Conservation (phyloP, 1,140 invertebrate species). For the Drosophila saltans region DNA sequence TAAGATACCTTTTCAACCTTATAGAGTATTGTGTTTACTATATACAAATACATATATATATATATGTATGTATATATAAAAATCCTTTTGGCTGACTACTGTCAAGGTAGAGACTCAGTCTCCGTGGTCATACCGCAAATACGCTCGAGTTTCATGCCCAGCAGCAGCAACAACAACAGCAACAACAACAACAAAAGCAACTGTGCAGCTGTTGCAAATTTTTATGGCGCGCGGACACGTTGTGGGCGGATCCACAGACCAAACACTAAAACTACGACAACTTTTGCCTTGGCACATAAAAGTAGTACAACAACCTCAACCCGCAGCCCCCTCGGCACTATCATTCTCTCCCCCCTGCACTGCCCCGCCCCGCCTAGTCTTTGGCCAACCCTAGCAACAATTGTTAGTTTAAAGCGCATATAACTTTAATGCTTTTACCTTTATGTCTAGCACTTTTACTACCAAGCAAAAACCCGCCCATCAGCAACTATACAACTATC, state of each 20-base stretch:
- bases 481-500: constrained; percentile 43
- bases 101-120: constrained; percentile 62
- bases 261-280: constrained; percentile 70
- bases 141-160: constrained; percentile 11
- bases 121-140: constrained; percentile 16
- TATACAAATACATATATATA: neutral
- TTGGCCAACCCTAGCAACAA: constrained; percentile 47
- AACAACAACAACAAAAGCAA: constrained; percentile 27
- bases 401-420: constrained; percentile 73
- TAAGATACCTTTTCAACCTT: neutral
- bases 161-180: constrained; percentile 11
- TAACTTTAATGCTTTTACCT: constrained; percentile 79
- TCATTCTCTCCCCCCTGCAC: neutral
- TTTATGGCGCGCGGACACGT: constrained; percentile 77
- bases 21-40: constrained; percentile 21
- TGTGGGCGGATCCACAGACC: constrained; percentile 51
- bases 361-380: neutral
- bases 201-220: constrained; percentile 78
- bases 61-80: constrained; percentile 12
- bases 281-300: constrained; percentile 78
- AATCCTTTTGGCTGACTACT: constrained; percentile 76
- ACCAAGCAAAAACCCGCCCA: constrained; percentile 42
- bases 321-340: neutral
- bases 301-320: constrained; percentile 42
- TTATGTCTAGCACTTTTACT: constrained; percentile 77